Evolutionary conservation across 2,797 vertebrate genomes (phyloP).

Genomic region (Crocidura indochinensis): DNA sequence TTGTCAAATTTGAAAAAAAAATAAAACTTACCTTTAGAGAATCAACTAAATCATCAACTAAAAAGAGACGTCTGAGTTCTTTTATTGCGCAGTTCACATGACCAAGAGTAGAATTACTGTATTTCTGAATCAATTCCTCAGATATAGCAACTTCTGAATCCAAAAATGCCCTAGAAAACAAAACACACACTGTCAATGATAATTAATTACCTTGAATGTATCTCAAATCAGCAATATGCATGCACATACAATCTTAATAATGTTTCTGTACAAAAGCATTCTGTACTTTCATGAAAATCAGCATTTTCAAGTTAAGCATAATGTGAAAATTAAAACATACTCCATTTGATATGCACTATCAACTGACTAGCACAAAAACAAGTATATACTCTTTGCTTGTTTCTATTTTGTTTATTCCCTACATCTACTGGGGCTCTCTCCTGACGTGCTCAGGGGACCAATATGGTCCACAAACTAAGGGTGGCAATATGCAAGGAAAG

Average conservation of each 20-base stretch:
- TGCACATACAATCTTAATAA: not conserved
- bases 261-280: slow-evolving; percentile 11
- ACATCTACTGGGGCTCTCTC: too few species aligned
- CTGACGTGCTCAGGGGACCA: too few species aligned
- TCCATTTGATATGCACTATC: not conserved
- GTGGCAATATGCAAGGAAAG: too few species aligned
- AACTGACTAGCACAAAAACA: not conserved
- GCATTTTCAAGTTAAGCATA: slow-evolving; percentile 26
- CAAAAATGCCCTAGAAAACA: slow-evolving; percentile 93
- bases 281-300: too few species aligned
- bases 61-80: slow-evolving; percentile 96
- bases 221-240: not conserved
- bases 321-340: slow-evolving; percentile 10
- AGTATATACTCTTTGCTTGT: not conserved
- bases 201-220: not conserved
- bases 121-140: slow-evolving; percentile 95
- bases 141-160: slow-evolving; percentile 95
- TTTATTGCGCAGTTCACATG: slow-evolving; percentile 93
- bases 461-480: too few species aligned
- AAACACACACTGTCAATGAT: slow-evolving; percentile 44
- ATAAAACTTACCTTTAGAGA: slow-evolving; percentile 94
- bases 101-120: slow-evolving; percentile 94
- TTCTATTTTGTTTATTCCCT: too few species aligned
- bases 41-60: slow-evolving; percentile 98
- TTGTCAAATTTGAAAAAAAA: slow-evolving; percentile 62